These are phyloP conservation scores for Festucalex cinctus DNA, from an alignment of 2,113 vertebrate genomes.

Conservation along the genomic window DNA sequence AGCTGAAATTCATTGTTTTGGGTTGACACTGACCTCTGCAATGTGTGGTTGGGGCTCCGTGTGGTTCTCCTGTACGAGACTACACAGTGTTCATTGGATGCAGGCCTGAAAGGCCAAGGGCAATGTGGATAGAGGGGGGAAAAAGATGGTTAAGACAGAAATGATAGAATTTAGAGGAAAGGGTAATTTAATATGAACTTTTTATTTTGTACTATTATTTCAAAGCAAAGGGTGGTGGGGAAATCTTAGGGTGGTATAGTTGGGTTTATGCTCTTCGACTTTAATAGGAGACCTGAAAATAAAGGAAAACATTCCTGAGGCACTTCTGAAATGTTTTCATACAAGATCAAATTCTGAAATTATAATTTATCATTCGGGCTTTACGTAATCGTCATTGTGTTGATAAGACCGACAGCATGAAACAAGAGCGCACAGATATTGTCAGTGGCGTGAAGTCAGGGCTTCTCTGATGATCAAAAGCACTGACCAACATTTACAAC, in stretches of 20 bases:
- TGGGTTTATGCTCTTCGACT: slow-evolving; percentile 5
- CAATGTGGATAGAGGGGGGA: slow-evolving; percentile 5
- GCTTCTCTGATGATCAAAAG: too few species aligned
- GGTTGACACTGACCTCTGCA: slow-evolving; percentile 39
- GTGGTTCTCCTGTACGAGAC: slow-evolving; percentile 4
- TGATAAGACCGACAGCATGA: too few species aligned
- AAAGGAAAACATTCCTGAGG: background rate
- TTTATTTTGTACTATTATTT: slow-evolving; percentile 40
- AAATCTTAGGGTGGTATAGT: slow-evolving; percentile 21
- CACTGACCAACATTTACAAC: too few species aligned
- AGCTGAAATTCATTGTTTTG: slow-evolving; percentile 28
- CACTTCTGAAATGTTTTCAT: slow-evolving; percentile 12
- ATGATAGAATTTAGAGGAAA: slow-evolving; percentile 35
- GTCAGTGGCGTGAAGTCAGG: too few species aligned
- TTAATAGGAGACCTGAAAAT: background rate
- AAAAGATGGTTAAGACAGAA: slow-evolving; percentile 4
- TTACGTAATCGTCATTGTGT: too few species aligned
- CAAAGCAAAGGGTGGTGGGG: slow-evolving; percentile 35
- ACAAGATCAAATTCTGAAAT: background rate
- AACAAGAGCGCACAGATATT: too few species aligned
- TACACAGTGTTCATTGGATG: slow-evolving; percentile 15
- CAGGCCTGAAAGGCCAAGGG: slow-evolving; percentile 6
- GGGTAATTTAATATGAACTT: slow-evolving; percentile 28
- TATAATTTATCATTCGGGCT: background rate
- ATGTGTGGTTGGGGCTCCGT: slow-evolving; percentile 17